Evolutionary conservation across 1,140 invertebrate species (phyloP).

Genomic region (Pogonus chalceus): DNA sequence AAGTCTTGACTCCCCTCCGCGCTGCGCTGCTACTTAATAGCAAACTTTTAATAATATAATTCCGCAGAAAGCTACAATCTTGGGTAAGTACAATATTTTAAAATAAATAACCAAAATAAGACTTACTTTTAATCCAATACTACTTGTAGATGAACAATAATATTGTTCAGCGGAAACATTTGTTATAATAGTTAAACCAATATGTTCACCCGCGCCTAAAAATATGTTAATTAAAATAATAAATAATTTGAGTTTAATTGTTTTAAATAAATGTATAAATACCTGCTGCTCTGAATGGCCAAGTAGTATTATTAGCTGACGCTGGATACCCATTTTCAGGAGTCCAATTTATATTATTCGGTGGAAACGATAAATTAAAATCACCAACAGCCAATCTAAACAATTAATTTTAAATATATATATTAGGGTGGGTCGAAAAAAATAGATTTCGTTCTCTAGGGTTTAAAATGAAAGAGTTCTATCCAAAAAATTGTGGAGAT

Average conservation of each 20-base stretch:
- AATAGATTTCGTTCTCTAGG: too few relatives aligned
- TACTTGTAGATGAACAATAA: conserved; percentile 66
- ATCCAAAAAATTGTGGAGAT: too few relatives aligned
- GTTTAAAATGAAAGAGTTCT: too few relatives aligned
- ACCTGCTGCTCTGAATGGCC: conserved; percentile 50
- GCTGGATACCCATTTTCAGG: conserved; percentile 56
- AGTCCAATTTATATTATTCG: conserved; percentile 57
- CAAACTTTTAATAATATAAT: too few relatives aligned
- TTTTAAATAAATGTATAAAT: not conserved
- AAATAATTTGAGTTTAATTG: not conserved
- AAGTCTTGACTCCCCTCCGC: too few relatives aligned
- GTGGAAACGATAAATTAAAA: conserved; percentile 54
- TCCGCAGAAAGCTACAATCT: too few relatives aligned
- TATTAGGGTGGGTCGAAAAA: too few relatives aligned
- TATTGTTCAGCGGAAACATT: conserved; percentile 62
- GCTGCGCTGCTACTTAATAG: too few relatives aligned
- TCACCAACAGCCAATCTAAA: conserved; percentile 33
- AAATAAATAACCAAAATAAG: too few relatives aligned
- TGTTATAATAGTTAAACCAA: conserved; percentile 57
- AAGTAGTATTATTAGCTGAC: conserved; percentile 36
- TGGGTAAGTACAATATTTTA: too few relatives aligned
- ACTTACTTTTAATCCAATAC: conserved; percentile 66
- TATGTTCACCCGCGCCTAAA: conserved; percentile 53
- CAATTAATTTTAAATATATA: too few relatives aligned
- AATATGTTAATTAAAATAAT: not conserved